Evolutionary conservation across 2,797 vertebrate genomes (phyloP), one percentile per base, ranked within the genome.

Genomic region (Nyctalus aviator): DNA sequence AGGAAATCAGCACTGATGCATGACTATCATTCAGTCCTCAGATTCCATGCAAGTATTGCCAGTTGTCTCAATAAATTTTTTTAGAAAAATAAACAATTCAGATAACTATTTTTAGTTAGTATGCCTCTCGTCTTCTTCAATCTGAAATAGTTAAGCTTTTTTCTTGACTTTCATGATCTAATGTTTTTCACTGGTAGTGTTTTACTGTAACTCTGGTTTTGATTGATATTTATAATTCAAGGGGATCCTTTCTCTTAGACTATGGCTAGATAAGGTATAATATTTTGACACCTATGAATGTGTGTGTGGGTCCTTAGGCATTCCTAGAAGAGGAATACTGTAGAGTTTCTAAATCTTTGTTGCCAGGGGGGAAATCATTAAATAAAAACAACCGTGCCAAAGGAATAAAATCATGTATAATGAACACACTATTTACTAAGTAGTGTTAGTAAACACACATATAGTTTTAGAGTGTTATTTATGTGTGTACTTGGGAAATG

Each of bases 41-140:
- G 37, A 46, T 0, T 1, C 48, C 11, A 9, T 5, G 25, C 8
- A 76, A 46, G 12, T 79, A 59, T 59, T 71, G 37, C 21, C 17
- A 50, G 17, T 53, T 84, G 30, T 75, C 2, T 11, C 17, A 55
- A 25, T 72, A 75, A 3, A 1, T 41, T 88, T 53, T 59, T 59
- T 25, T 44, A 85, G 8, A 27, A 79, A 50, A 79, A 86, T 35
- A 73, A 78, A 1, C 17, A 69, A 20, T 37, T 81, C 23, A 69
- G 35, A 84, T 71, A 44, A 75, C 20, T 41, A 20, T 14, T 90
- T 88, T 91, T 55, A 83, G 13, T 78, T 94, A 37, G 15, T 79
- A 18, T 32, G 6, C 50, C 25, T 83, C 78, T 30, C 32, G 48
- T 68, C 25, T 84, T 81, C 53, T 77, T 88, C 21, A 53, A n/a